These are phyloP conservation scores for Ginglymostoma cirratum DNA, from an alignment of 2,113 vertebrate species.

Conservation along the genomic window DNA sequence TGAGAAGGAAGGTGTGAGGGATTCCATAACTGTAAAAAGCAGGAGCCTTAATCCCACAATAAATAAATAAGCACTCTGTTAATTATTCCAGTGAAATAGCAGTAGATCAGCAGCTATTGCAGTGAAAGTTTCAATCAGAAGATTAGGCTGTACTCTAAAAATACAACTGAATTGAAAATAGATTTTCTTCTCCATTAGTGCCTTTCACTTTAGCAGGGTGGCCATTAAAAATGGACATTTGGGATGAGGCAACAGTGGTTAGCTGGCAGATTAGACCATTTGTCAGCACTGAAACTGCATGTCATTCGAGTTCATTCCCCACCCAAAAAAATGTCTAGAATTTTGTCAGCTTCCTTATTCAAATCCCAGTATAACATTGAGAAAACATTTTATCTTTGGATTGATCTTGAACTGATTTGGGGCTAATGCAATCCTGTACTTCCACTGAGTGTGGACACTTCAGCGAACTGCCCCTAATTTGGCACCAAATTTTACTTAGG, in stretches of 20 bases:
- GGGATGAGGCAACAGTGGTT: too few species aligned
- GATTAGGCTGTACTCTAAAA: background rate
- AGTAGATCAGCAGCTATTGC: background rate
- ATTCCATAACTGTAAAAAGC: background rate
- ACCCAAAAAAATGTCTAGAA: background rate
- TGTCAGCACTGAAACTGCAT: background rate
- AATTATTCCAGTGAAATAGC: background rate
- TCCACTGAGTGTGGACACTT: background rate
- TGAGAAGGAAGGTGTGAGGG: background rate
- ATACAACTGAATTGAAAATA: background rate
- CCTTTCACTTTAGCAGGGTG: background rate
- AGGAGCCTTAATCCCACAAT: background rate
- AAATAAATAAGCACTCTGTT: background rate
- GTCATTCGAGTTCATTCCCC: background rate
- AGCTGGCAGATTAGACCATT: too few species aligned
- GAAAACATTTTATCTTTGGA: background rate
- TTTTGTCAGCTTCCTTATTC: background rate
- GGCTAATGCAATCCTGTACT: background rate
- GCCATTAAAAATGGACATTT: too few species aligned
- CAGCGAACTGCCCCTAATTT: background rate
- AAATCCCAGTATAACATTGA: background rate
- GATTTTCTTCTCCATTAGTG: background rate
- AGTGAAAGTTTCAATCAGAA: background rate
- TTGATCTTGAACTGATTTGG: background rate
- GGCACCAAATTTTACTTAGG: background rate